Evolutionary conservation across 2,797 vertebrate genomes (phyloP).

Genomic region (Phrynocephalus vlangalii): DNA sequence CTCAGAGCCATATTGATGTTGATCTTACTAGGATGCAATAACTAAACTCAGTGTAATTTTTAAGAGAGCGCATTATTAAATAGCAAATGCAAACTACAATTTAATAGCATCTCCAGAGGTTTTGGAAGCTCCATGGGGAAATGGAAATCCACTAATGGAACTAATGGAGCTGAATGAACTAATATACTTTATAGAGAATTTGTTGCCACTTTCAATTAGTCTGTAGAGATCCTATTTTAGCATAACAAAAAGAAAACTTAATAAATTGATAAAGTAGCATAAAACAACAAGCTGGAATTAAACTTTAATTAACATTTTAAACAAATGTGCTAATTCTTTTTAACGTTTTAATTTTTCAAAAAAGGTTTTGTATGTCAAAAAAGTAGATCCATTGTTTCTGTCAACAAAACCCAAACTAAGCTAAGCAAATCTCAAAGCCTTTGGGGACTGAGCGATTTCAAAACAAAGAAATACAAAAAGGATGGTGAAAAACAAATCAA

Average conservation of each 20-base stretch:
- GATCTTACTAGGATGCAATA: conserved; percentile 33
- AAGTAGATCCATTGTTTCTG: neutral
- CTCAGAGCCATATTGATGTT: conserved; percentile 8
- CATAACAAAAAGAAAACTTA: conserved; percentile 23
- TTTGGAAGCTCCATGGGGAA: conserved; percentile 29
- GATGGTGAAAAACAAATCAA: neutral
- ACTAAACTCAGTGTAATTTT: conserved; percentile 15
- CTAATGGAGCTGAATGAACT: conserved; percentile 43
- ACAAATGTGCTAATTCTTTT: conserved; percentile 30
- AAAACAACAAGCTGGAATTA: conserved; percentile 32
- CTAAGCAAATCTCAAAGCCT: neutral
- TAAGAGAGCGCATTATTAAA: conserved; percentile 33
- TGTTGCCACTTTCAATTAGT: conserved; percentile 45
- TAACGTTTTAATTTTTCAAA: conserved; percentile 18
- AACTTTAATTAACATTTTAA: conserved; percentile 34
- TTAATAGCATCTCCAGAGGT: conserved; percentile 33
- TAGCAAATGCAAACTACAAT: conserved; percentile 21
- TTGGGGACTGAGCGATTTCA: neutral
- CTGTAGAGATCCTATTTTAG: conserved; percentile 27
- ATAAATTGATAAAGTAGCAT: conserved; percentile 33
- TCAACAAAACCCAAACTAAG: neutral
- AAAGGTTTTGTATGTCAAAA: conserved; percentile 8
- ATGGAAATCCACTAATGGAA: conserved; percentile 41
- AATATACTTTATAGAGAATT: conserved; percentile 40
- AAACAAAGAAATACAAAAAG: neutral